Base-by-base conservation (phyloP, 2,113 vertebrate genomes). In the Anolis sagrei region DNA sequence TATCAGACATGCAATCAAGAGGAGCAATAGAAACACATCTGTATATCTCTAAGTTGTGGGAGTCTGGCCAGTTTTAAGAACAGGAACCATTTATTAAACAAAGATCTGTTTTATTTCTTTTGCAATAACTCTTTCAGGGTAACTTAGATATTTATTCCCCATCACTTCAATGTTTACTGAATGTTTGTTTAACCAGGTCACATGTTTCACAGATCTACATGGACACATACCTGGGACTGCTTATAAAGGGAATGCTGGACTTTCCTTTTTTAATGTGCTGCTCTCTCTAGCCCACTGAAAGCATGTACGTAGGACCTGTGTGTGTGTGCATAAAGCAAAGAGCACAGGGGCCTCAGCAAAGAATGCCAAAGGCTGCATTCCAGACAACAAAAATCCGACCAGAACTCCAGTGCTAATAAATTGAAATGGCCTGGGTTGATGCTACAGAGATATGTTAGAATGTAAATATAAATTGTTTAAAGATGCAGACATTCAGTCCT, bases 381-480 rank as follows among this genome's bases (percentile, higher is more conserved):
- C 75, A 84, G 86, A 72, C 86, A 82, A 80, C 3, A 61, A 76
- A 27, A 9, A 13, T 23, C 48, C 61, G 5, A 76, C 69, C 2
- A 2, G 89, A 89, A 87, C 13, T 83, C 73, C 27, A 84, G 16
- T 74, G 27, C 36, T 89, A 86, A 86, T 86, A 79, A 69, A 90
- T 66, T 93, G 91, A 87, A 83, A 83, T 6, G 64, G 54, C 66
- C 89, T 51, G 34, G 58, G 58, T 14, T 88, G 82, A 89, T 92
- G 87, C 89, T 91, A 72, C 73, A 83, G 86, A 92, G 87, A 92
- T 91, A 89, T 84, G 16, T 69, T 87, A 86, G 89, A 90, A 94
- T 89, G 86, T 94, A 94, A 94, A 94, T 76, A 93, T 19, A 92
- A 92, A 91, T 72, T 74, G 29, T 76, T 91, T 88, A 82, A 27